Evolutionary conservation across 2,113 vertebrate genomes (phyloP).

Genomic region (Xiphophorus hellerii): DNA sequence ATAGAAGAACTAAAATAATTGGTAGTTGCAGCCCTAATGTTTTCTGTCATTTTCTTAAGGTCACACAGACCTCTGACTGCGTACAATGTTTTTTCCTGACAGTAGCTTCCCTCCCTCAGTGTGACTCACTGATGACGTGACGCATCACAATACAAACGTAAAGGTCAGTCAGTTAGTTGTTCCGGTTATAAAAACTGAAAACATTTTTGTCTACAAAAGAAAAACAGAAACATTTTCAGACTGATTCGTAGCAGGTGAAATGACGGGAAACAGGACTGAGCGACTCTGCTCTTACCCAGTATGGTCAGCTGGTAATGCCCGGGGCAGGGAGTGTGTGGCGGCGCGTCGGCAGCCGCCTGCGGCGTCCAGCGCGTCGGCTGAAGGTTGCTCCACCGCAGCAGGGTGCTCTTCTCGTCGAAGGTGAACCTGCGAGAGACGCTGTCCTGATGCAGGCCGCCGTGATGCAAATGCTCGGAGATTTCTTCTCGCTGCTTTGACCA

Average conservation of each 20-base stretch:
- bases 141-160: background rate
- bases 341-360: constrained; percentile 45
- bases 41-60: background rate
- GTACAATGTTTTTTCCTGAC: constrained; percentile 17
- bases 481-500: constrained; percentile 79
- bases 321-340: constrained; percentile 64
- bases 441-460: constrained; percentile 80
- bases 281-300: constrained; percentile 79
- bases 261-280: background rate
- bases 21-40: too few species aligned
- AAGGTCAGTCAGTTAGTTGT: constrained; percentile 17
- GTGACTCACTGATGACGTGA: constrained; percentile 20
- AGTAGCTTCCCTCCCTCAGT: background rate
- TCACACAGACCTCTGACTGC: constrained; percentile 21
- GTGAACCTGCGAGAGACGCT: constrained; percentile 85
- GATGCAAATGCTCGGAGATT: constrained; percentile 78
- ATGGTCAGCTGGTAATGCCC: constrained; percentile 88
- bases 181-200: constrained; percentile 2
- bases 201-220: constrained; percentile 1
- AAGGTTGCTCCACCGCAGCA: constrained; percentile 84
- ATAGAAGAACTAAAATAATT: too few species aligned
- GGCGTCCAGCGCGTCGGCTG: constrained; percentile 81
- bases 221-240: background rate
- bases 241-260: background rate
- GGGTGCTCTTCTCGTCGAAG: constrained; percentile 74